Evolutionary conservation across 1,140 invertebrate genomes (phyloP).

Genomic region (Drosophila serrata): DNA sequence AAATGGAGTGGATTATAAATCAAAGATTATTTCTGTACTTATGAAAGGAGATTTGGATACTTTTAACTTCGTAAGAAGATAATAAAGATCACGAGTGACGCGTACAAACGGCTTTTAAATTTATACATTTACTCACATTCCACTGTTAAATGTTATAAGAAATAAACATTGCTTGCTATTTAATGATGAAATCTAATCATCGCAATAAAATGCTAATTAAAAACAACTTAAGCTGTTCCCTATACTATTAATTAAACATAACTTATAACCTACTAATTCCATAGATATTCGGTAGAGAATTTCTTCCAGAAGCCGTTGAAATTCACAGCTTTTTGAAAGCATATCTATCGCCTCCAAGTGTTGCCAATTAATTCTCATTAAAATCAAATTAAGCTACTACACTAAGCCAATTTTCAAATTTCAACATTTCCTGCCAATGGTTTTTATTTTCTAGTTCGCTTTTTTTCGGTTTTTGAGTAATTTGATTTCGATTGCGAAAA

Average conservation of each 20-base stretch:
- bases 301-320: not conserved
- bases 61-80: not conserved
- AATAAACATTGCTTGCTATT: no score
- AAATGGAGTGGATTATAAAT: not conserved
- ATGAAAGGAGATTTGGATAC: not conserved
- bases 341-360: constrained; percentile 20
- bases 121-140: not conserved
- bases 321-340: constrained; percentile 1
- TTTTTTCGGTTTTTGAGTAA: constrained; percentile 13
- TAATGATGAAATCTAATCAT: not conserved
- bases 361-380: constrained; percentile 67
- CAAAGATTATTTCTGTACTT: not conserved
- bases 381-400: constrained; percentile 60
- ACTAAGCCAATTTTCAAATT: constrained; percentile 54
- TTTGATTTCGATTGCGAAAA: constrained; percentile 38
- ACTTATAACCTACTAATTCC: not conserved
- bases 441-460: constrained; percentile 19
- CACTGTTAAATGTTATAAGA: not conserved
- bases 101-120: not conserved
- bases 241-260: not conserved
- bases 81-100: not conserved
- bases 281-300: not conserved
- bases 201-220: not conserved
- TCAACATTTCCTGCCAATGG: constrained; percentile 58
- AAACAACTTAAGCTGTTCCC: not conserved